Percentiles rank a stretch among this genome's conserved stretches.
Evolutionary conservation across 2,888 invertebrate species (phyloP).

Genomic region (Opisthograptis luteolata): DNA sequence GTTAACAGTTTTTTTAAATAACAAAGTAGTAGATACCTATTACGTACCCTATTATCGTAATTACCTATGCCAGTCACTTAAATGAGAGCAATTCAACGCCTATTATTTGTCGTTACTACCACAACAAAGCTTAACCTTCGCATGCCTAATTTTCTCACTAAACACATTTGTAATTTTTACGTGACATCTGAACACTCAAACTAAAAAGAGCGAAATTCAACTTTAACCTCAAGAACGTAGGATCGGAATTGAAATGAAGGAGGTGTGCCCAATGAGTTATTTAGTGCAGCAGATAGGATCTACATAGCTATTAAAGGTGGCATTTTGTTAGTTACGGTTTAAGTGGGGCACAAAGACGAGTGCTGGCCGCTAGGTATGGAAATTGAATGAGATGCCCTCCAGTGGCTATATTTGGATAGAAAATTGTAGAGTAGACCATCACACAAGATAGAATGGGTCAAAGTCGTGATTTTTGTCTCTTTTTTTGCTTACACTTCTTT

Average conservation of each 20-base stretch:
- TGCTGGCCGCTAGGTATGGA: conserved; percentile 22
- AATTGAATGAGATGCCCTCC: conserved; percentile 16
- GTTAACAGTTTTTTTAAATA: too few species aligned
- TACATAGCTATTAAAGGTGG: conserved; percentile 39
- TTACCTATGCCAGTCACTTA: not conserved
- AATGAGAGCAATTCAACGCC: conserved; percentile 10
- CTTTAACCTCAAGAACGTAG: conserved; percentile 3
- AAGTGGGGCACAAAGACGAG: conserved; percentile 47
- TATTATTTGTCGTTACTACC: not conserved
- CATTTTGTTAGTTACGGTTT: conserved; percentile 37
- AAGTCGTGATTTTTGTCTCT: too few species aligned
- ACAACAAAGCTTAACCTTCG: conserved; percentile 19
- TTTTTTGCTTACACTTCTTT: too few species aligned
- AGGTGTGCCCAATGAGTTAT: conserved; percentile 36
- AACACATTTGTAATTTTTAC: conserved; percentile 20
- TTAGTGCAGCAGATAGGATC: conserved; percentile 39
- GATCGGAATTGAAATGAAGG: conserved; percentile 6
- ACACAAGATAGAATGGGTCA: too few species aligned
- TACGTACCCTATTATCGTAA: too few species aligned
- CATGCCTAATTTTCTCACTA: conserved; percentile 3
- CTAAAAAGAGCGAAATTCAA: conserved; percentile 1
- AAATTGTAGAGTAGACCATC: too few species aligned
- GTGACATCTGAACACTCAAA: conserved; percentile 8
- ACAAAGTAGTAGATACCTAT: too few species aligned
- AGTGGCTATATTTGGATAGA: too few species aligned